Base-by-base conservation (phyloP, 2,888 invertebrate genomes). In the Theretra japonica region DNA sequence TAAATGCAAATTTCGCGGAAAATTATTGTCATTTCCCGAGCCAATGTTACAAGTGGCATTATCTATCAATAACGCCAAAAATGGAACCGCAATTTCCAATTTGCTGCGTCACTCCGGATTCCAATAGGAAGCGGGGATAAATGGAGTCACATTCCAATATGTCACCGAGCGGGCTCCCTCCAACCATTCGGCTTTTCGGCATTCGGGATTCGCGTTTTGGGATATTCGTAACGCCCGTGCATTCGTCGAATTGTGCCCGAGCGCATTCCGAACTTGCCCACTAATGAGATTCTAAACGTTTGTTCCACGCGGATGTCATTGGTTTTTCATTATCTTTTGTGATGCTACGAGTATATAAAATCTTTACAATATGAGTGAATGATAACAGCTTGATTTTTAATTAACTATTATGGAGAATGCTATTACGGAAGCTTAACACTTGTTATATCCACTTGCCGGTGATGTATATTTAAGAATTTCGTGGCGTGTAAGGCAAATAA, bases 71-170 rank as follows among this genome's bases (percentile, higher is more conserved):
- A 92, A 88, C 88, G 82, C 87, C 91, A 91, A 94, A 94, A 94
- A 93, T 92, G 90, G 90, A 88, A 88, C 92, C 92, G 90, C 91
- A 90, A 93, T 94, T 92, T 94, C 91, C 93, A 94, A 94, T 94
- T 94, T 93, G 91, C 90, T 92, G 90, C 90, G 90, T 93, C 93
- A 94, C 92, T 91, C 94, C 93, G 94, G 94, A 94, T 93, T 94
- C 94, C 94, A 93, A 94, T 93, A 93, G 94, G 94, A 94, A 93
- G 88, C 89, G 90, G 86, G 90, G 89, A 94, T 94, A 94, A 94
- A 94, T 94, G 94, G 94, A 93, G 93, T 92, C 94, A 89, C 93
- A 94, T 94, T 92, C 94, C 94, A 91, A 94, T 94, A 94, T 94
- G 94, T 93, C 94, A 94, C 93, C 85, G 88, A 87, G 88, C 88